Base-by-base conservation (phyloP, 64 coral and sea anemone species). In the Cladopsammia gracilis region DNA sequence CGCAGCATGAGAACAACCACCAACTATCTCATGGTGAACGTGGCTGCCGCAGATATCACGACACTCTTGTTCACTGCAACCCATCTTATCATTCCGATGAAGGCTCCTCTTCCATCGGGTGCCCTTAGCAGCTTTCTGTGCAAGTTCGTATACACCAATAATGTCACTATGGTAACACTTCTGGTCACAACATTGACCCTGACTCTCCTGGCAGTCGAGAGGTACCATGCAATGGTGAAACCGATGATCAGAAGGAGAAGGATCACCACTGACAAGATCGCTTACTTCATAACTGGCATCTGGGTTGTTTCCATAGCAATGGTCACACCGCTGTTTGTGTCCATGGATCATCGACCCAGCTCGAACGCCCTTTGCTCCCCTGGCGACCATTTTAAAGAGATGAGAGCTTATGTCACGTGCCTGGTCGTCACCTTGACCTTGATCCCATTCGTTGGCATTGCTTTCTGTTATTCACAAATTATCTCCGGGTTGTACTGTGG, bases 61-160 rank as follows among this genome's bases (percentile, higher is more conserved):
- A 74, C 86, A 3, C 67, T 88, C 24, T 3, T 88, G 9, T 88
- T 88, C 13, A 75, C 86, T 22, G 52, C 25, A 10, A 58, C 58
- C 25, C 72, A 75, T 54, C 51, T 58, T 2, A n/a, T 82, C 7
- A 57, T 75, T 18, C 57, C 50, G 2, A 58, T 52, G 19, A 62
- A 20, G 14, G 48, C 47, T 19, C 26, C 19, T 10, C 70, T 66
- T 58, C 75, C 66, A 51, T 24, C 22, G 9, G 71, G 71, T 14
- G 8, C 14, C 6, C 20, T 85, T 13, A 59, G 72, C 0, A 85
- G 62, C 18, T 91, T 91, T 51, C 82, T 95, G 43, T 95, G 94
- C 80, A 95, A 90, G 48, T 95, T 95, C 48, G 20, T 95, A 7
- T 87, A 56, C 20, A 62, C 77, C 13, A 95, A 95, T 25, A 88